Base-by-base conservation (phyloP, 2,797 vertebrate species). In the Poeciliopsis infans region DNA sequence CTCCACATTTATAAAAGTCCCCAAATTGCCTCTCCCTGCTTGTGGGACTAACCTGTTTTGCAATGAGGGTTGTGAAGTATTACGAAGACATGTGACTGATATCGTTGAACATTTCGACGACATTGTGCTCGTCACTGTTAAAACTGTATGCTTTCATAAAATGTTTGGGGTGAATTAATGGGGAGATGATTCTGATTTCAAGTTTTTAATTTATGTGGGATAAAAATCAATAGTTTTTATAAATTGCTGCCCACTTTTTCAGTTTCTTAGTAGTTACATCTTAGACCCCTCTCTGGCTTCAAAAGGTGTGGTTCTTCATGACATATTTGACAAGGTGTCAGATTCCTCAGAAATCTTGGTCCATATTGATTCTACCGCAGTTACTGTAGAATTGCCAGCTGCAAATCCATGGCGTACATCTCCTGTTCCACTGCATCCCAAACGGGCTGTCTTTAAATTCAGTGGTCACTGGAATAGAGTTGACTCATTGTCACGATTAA, bases 1-100 rank as follows among this genome's bases (percentile, higher is more conserved):
- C 43, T 61, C 64, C 83, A 66, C 57, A 33, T 72, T 80, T 64
- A 76, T 16, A 61, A 31, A 75, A 46, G 39, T 79, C 51, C 36
- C 7, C 8, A 70, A 64, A 47, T 70, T 39, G 43, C 7, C 0
- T 8, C 18, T 25, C 66, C 39, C 23, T 70, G 28, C 28, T 81
- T 78, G n/a, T 33, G 41, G 64, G 15, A 55, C 28, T 36, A 39
- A 70, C 55, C 61, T 5, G 11, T 41, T 5, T 36, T 76, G 20
- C 61, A 57, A 55, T 78, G 25, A 70, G 25, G 13, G 10, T 70
- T 28, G 25, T 25, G 43, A n/a, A 70, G 12, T 28, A 70, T 70
- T 70, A 70, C 5, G 12, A 7, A 45, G 12, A n/a, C 41, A n/a
- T n/a, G 39, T 69, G 61, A 39, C 31, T 18, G 59, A 64, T 10